Evolutionary conservation across 1,140 invertebrate genomes (phyloP), one percentile per base, ranked within the genome.

Genomic region (Drosophila sturtevanti): DNA sequence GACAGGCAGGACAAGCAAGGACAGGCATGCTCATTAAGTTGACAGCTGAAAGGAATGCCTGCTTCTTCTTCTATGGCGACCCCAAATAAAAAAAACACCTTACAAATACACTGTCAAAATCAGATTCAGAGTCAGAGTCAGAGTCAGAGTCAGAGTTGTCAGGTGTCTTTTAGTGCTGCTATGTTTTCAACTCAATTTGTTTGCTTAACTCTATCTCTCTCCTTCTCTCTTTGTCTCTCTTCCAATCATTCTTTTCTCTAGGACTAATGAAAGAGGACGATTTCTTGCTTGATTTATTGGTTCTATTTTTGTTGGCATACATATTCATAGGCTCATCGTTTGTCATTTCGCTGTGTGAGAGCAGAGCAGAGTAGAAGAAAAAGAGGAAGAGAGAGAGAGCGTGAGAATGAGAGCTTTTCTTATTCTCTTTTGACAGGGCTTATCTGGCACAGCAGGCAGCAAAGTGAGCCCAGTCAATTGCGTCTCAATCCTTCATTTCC

Each of bases 371-470:
- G 12, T n/a, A n/a, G n/a, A n/a, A n/a, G n/a, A n/a, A n/a, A n/a
- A n/a, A 31, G 6, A 31, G 12, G n/a, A 2, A 14, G 12, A 38
- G n/a, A 12, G 12, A n/a, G 37, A 38, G 37, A 38, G 37, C 12
- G 41, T 31, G 27, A 31, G 27, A 31, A 31, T 31, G 10, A 44
- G 41, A 16, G 74, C 79, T 63, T 65, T 31, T 60, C 63, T 54
- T 44, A 76, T 52, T 60, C 79, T 35, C 35, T 37, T 37, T 51
- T 38, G 27, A 6, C 31, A 34, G 68, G 66, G 64, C 77, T 89
- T 77, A 87, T 89, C 84, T 79, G 14, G 69, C 84, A 65, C 79
- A 79, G 79, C 82, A 70, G 82, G 82, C 79, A 58, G 60, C n/a
- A 65, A 21, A 9, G 10, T 34, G 2, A 4, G 18, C 18, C 22